Evolutionary conservation across 2,113 vertebrate genomes (phyloP).

Genomic region (Cygnus atratus): DNA sequence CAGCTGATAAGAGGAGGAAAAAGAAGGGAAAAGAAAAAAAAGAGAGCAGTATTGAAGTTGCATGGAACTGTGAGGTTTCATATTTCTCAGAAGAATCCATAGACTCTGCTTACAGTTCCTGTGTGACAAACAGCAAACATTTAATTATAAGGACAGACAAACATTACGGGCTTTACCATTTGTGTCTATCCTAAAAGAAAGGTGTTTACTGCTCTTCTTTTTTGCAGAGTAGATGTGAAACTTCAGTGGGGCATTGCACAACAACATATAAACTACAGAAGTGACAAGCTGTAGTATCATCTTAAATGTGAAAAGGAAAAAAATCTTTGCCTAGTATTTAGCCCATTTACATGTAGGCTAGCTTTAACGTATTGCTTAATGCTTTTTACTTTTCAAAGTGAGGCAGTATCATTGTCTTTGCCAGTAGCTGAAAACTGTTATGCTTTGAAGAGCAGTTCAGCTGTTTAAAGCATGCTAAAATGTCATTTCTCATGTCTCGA

Average conservation of each 20-base stretch:
- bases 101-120: slow-evolving; percentile 46
- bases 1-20: neutral
- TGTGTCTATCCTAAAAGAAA: slow-evolving; percentile 35
- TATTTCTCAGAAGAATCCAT: slow-evolving; percentile 32
- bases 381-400: slow-evolving; percentile 46
- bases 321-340: slow-evolving; percentile 40
- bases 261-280: neutral
- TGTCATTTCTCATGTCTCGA: slow-evolving; percentile 28
- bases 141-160: neutral
- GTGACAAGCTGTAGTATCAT: neutral
- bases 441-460: slow-evolving; percentile 24
- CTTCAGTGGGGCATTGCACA: slow-evolving; percentile 46
- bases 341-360: slow-evolving; percentile 34
- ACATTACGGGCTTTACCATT: slow-evolving; percentile 30
- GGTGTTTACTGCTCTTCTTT: slow-evolving; percentile 19
- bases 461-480: slow-evolving; percentile 54
- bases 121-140: slow-evolving; percentile 30
- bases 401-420: slow-evolving; percentile 2
- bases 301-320: slow-evolving; percentile 61
- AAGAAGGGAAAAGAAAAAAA: neutral
- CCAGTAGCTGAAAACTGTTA: slow-evolving; percentile 25
- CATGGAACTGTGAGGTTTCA: neutral
- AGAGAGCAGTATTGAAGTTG: slow-evolving; percentile 10
- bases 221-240: slow-evolving; percentile 18
- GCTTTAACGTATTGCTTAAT: slow-evolving; percentile 62